phyloP scores from a whole-genome alignment of 2,113 vertebrate species.

The Opisthocomus hoazin region DNA sequence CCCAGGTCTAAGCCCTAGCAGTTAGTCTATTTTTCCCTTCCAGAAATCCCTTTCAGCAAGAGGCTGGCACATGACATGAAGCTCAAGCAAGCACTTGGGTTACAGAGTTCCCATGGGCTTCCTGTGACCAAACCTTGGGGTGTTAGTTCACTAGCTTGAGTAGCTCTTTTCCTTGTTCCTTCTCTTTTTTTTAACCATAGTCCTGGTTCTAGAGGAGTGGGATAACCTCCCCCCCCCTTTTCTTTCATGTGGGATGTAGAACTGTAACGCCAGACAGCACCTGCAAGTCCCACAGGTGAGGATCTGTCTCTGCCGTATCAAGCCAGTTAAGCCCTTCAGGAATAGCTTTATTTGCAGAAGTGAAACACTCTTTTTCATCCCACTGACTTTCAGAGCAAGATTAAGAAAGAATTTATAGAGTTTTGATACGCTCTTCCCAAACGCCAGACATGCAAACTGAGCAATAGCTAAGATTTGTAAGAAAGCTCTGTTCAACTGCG shows the following conservation, averaged over 20 bases:
- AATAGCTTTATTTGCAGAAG: neutral
- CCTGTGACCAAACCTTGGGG: neutral
- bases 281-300: neutral
- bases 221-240: neutral
- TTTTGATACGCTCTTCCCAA: neutral
- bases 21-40: neutral
- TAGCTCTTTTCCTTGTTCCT: neutral
- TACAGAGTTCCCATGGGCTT: too few species aligned
- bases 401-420: neutral
- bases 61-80: neutral
- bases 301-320: neutral
- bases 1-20: neutral
- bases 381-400: neutral
- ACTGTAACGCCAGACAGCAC: neutral
- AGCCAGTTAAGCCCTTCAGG: neutral
- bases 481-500: neutral
- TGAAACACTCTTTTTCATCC: neutral
- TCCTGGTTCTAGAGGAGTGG: neutral
- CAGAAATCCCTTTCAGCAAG: neutral
- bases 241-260: neutral
- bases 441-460: neutral
- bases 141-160: too few species aligned
- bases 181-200: neutral
- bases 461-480: neutral
- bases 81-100: neutral